Base-by-base conservation (phyloP, 2,888 invertebrate species). In the Xanthia icteritia region DNA sequence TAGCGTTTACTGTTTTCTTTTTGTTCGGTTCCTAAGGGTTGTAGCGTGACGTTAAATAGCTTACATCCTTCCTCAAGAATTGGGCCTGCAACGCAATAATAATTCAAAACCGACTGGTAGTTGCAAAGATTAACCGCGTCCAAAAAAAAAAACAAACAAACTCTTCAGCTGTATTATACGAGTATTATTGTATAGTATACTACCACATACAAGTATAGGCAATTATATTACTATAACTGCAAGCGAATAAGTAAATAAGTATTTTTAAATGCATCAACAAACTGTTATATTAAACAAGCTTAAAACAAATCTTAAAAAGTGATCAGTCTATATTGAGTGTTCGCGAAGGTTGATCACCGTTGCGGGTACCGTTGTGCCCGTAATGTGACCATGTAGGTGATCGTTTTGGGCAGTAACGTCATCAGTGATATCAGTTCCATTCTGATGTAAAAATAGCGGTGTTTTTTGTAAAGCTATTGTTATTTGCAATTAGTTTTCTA, bases 291-390 rank as follows among this genome's bases (percentile, higher is more conserved):
- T 17, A 54, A 36, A 61, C 13, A 23, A 77, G 51, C 71, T n/a
- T 17, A 23, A 54, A 36, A 54, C 17, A 15, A 68, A 64, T 79
- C 36, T 36, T 11, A 31, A 66, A 73, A 60, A 48, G 54, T 76
- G 79, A 75, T 73, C 27, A 58, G 20, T 64, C 81, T 79, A 77
- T 83, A 84, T 82, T 83, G 45, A 84, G 83, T 77, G 48, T 63
- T 81, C 27, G 81, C 76, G 86, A 83, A 82, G 86, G 84, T 78
- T 77, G 88, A 68, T 77, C 75, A 78, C 88, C 85, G 88, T 84
- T 89, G 54, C 17, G 9, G 31, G 77, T 89, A 79, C 89, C 89
- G 89, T 89, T 88, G 76, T 45, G 31, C 15, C 71, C 58, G 67
- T 74, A 63, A 45, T 48, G 31, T 69, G 63, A 58, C 48, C 77